A percentile compares a stretch with the other conserved stretches of the same genome.
Conservation (phyloP, 2,113 vertebrate species). For the Tyto alba region DNA sequence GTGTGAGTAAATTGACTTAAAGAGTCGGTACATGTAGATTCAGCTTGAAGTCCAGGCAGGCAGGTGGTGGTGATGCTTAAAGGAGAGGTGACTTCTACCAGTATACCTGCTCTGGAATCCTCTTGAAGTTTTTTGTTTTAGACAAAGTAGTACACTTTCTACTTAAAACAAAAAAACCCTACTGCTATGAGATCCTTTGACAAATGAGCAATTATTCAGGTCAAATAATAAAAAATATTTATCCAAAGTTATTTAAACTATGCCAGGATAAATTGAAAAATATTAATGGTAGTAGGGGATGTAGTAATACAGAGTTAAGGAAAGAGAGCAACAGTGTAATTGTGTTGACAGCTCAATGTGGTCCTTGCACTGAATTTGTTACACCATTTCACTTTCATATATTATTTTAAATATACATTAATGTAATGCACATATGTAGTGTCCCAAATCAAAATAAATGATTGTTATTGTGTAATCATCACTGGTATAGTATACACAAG, state of each 20-base stretch:
- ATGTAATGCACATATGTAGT: not conserved
- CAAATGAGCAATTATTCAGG: not conserved
- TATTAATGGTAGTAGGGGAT: not conserved
- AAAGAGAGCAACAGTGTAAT: not conserved
- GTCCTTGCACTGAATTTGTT: not conserved
- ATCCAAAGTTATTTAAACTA: not conserved
- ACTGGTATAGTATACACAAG: not conserved
- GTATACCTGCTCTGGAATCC: not conserved
- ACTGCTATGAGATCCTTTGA: not conserved
- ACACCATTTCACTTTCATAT: not conserved
- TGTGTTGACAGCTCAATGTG: not conserved
- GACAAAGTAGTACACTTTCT: not conserved
- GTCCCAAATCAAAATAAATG: not conserved
- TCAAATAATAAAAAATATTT: not conserved
- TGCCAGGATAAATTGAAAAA: not conserved
- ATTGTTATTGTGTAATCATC: not conserved
- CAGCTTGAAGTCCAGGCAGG: not conserved
- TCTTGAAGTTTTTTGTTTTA: not conserved
- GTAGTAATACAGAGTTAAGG: not conserved
- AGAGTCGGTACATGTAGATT: not conserved
- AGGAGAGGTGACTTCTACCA: not conserved
- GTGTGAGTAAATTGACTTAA: not conserved
- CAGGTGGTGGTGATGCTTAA: not conserved
- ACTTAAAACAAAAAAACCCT: not conserved
- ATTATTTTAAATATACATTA: not conserved